A percentile compares a stretch with the other conserved stretches of the same genome.
Conservation (phyloP, 2,797 vertebrate genomes). For the Tragopan temminckii region DNA sequence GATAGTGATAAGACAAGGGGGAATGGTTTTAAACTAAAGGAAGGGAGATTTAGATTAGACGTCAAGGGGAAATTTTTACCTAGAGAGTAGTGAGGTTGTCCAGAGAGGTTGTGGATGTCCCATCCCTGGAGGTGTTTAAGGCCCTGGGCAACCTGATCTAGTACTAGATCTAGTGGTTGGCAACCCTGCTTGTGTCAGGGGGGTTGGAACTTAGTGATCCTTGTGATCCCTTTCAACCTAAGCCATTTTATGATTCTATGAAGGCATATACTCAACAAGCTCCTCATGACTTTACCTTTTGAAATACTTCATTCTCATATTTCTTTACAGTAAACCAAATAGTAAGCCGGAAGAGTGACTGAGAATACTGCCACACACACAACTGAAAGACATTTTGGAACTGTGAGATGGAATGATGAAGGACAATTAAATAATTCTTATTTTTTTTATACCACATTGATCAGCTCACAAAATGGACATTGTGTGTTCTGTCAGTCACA, state of each 20-base stretch:
- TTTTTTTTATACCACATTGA: neutral
- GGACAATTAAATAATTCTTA: neutral
- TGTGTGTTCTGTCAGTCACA: neutral
- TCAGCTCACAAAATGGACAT: neutral
- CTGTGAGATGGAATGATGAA: neutral
- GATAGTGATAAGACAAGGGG: too few relatives aligned
- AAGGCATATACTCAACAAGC: neutral
- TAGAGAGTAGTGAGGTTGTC: too few relatives aligned
- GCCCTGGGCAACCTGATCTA: too few relatives aligned
- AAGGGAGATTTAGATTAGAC: too few relatives aligned
- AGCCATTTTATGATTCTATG: neutral
- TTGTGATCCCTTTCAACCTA: too few relatives aligned
- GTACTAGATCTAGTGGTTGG: too few relatives aligned
- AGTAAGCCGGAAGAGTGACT: neutral
- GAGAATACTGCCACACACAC: neutral
- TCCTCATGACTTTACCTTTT: neutral
- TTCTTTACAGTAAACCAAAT: neutral
- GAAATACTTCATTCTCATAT: neutral
- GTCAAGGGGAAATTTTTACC: too few relatives aligned
- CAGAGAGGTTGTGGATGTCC: too few relatives aligned
- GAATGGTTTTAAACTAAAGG: too few relatives aligned
- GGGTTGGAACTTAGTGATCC: too few relatives aligned
- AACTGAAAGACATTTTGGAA: neutral
- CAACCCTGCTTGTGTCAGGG: too few relatives aligned
- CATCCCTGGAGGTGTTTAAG: too few relatives aligned